Percentiles rank a stretch among this genome's conserved stretches.
phyloP scores from a whole-genome alignment of 2,888 invertebrate genomes.

The Octodonta nipae region DNA sequence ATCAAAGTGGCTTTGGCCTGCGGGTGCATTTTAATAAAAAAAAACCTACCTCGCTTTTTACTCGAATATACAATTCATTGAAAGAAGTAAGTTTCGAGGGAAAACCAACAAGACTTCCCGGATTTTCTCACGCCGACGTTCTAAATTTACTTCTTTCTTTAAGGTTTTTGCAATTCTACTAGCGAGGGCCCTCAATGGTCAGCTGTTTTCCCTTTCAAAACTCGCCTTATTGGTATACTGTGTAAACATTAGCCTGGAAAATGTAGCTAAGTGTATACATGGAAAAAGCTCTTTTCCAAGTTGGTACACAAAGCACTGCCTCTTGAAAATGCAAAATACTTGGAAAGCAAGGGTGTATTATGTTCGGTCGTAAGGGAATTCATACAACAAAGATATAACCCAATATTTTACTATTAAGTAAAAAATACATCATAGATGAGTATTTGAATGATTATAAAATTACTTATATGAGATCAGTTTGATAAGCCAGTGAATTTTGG shows the following conservation, averaged over 20 bases:
- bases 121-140: slow-evolving; percentile 3
- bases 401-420: no score
- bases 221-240: slow-evolving; percentile 37
- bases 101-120: neutral
- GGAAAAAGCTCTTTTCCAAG: no score
- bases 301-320: no score
- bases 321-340: no score
- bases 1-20: slow-evolving; percentile 26
- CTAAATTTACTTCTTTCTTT: slow-evolving; percentile 9
- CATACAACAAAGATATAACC: no score
- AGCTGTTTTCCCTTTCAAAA: slow-evolving; percentile 29
- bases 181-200: slow-evolving; percentile 27
- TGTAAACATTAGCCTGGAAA: slow-evolving; percentile 35
- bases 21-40: slow-evolving; percentile 29
- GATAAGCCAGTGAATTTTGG: no score
- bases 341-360: no score
- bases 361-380: no score
- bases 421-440: no score
- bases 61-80: slow-evolving; percentile 33
- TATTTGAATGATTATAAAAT: no score
- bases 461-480: no score
- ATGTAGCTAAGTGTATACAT: no score
- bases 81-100: slow-evolving; percentile 17
- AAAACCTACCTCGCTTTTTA: slow-evolving; percentile 22
- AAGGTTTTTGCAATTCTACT: slow-evolving; percentile 27